phyloP scores from a whole-genome alignment of 1,140 invertebrate genomes.

The Polypedilum pembai region DNA sequence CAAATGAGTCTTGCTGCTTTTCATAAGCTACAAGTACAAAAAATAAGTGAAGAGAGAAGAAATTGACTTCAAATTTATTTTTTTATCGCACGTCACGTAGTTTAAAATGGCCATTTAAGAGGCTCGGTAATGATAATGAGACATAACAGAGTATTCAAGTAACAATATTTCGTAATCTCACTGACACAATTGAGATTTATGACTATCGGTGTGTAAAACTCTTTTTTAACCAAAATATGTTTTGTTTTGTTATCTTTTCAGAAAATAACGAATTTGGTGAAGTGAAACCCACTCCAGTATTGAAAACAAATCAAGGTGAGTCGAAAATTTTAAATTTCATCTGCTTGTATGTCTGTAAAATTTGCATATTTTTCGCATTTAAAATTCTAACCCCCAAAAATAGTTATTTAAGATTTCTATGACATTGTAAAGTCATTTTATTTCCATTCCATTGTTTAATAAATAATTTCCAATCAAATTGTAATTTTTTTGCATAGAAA shows the following conservation, averaged over 20 bases:
- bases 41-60: too few species aligned
- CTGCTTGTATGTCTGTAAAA: neutral
- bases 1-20: too few species aligned
- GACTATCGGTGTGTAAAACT: too few species aligned
- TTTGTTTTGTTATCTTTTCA: neutral
- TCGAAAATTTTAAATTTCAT: neutral
- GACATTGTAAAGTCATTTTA: neutral
- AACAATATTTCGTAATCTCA: too few species aligned
- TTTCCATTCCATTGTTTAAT: neutral
- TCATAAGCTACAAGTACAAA: too few species aligned
- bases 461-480: constrained; percentile 1
- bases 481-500: neutral
- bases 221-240: neutral
- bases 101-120: too few species aligned
- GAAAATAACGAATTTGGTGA: constrained; percentile 20
- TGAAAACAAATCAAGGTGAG: constrained; percentile 20
- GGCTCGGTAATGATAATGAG: too few species aligned
- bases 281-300: constrained; percentile 23
- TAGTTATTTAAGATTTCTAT: neutral
- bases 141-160: too few species aligned
- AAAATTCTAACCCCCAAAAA: neutral
- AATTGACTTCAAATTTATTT: too few species aligned
- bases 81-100: too few species aligned
- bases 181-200: too few species aligned
- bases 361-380: neutral